Percentiles rank a stretch among this genome's conserved stretches.
These are phyloP conservation scores for Eilema sororculum DNA, from an alignment of 2,888 invertebrate genomes.

Conservation along the genomic window DNA sequence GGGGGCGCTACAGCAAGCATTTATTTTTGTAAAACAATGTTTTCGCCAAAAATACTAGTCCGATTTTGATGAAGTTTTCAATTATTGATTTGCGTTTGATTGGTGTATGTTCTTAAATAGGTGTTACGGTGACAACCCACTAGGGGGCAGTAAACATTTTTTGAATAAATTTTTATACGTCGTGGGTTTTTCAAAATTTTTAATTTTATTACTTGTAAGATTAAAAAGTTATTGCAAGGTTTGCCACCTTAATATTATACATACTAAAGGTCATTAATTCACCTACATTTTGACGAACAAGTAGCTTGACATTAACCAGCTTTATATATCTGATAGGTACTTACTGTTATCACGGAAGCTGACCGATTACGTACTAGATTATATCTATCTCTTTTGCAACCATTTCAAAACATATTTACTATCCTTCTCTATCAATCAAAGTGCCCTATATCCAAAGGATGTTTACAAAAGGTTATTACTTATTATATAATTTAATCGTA, in stretches of 20 bases:
- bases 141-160: too few species aligned
- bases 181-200: too few species aligned
- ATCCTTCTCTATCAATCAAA: slow-evolving; percentile 20
- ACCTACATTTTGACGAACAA: not conserved
- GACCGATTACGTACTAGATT: not conserved
- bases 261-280: not conserved
- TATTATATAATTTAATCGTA: slow-evolving; percentile 27
- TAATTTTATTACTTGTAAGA: too few species aligned
- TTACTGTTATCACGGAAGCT: not conserved
- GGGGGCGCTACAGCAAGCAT: too few species aligned
- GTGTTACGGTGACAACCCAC: too few species aligned
- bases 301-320: not conserved
- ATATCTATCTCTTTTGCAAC: slow-evolving; percentile 9
- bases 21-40: too few species aligned
- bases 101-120: too few species aligned
- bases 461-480: slow-evolving; percentile 24
- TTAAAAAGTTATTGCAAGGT: not conserved
- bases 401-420: slow-evolving; percentile 8
- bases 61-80: too few species aligned
- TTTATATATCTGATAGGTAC: not conserved
- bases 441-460: slow-evolving; percentile 19
- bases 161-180: too few species aligned
- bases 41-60: too few species aligned
- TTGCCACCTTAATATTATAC: not conserved
- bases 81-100: too few species aligned